These are phyloP conservation scores for Echiichthys vipera DNA, from an alignment of 2,797 vertebrate genomes.

Conservation along the genomic window DNA sequence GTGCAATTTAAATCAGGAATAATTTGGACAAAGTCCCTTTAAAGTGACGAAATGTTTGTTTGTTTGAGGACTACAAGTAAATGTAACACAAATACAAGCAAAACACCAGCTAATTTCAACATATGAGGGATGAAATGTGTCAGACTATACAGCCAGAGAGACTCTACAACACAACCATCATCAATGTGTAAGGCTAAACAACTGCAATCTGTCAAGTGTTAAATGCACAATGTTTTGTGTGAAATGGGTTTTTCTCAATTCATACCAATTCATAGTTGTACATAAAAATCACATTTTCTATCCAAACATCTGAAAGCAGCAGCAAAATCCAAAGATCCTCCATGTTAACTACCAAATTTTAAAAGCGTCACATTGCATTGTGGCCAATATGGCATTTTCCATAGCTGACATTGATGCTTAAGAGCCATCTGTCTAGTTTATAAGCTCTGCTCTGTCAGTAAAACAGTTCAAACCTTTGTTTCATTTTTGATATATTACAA, in stretches of 20 bases:
- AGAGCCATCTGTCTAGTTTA: conserved; percentile 33
- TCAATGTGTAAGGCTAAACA: conserved; percentile 2
- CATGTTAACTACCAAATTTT: conserved; percentile 38
- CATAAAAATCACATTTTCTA: conserved; percentile 37
- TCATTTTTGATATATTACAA: conserved; percentile 35
- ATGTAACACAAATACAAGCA: too few relatives aligned
- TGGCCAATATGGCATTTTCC: neutral
- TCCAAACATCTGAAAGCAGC: conserved; percentile 56
- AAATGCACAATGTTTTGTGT: conserved; percentile 24
- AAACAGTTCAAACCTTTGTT: conserved; percentile 57
- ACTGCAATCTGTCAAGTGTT: neutral
- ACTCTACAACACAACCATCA: conserved; percentile 28
- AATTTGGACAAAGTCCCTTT: conserved; percentile 10
- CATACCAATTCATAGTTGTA: conserved; percentile 38
- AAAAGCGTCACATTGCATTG: neutral
- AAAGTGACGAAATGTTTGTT: conserved; percentile 12
- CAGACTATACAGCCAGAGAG: conserved; percentile 39
- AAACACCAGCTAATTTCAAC: conserved; percentile 41
- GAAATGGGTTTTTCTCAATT: conserved; percentile 15
- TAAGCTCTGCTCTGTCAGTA: conserved; percentile 67
- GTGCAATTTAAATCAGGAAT: conserved; percentile 23
- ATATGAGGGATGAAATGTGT: conserved; percentile 4
- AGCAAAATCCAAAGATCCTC: conserved; percentile 74
- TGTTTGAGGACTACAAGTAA: conserved; percentile 61
- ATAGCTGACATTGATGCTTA: conserved; percentile 15